These are phyloP conservation scores for Stichodactyla helianthus DNA, from an alignment of 64 coral and sea anemone genomes.

Conservation along the genomic window DNA sequence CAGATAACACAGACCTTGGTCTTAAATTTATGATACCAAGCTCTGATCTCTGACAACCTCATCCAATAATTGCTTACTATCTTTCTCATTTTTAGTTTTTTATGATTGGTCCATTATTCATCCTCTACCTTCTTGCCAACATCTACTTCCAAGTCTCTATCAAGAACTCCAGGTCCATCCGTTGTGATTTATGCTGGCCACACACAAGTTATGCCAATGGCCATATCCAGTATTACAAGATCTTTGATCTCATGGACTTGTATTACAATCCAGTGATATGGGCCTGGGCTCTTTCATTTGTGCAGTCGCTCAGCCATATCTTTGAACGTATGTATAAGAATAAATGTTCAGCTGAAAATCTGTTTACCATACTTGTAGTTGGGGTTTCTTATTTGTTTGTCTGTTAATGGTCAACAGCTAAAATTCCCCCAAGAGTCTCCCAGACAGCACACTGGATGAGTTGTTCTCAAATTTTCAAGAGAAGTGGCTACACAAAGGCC, in stretches of 20 bases:
- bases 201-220: slow-evolving; percentile 11
- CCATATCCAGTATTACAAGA: slow-evolving; percentile 40
- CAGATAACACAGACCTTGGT: too few relatives aligned
- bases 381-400: neutral
- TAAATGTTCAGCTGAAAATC: neutral
- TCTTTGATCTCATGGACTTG: slow-evolving; percentile 48
- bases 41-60: too few relatives aligned
- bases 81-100: slow-evolving; percentile 38
- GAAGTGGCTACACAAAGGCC: slow-evolving; percentile 23
- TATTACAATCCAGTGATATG: slow-evolving; percentile 64
- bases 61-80: neutral
- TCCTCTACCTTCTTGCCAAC: slow-evolving; percentile 63
- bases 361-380: neutral
- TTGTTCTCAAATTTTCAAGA: slow-evolving; percentile 31
- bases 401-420: slow-evolving; percentile 24
- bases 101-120: slow-evolving; percentile 47
- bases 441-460: slow-evolving; percentile 83
- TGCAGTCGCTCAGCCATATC: slow-evolving; percentile 54
- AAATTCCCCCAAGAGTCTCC: slow-evolving; percentile 71
- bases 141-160: slow-evolving; percentile 70
- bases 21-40: too few relatives aligned
- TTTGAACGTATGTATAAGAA: slow-evolving; percentile 67
- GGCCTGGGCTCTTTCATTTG: slow-evolving; percentile 18
- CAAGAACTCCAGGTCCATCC: slow-evolving; percentile 25
- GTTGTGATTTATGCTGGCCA: slow-evolving; percentile 28